phyloP scores from a whole-genome alignment of 2,888 invertebrate species.

The Heterodera filipjevi region DNA sequence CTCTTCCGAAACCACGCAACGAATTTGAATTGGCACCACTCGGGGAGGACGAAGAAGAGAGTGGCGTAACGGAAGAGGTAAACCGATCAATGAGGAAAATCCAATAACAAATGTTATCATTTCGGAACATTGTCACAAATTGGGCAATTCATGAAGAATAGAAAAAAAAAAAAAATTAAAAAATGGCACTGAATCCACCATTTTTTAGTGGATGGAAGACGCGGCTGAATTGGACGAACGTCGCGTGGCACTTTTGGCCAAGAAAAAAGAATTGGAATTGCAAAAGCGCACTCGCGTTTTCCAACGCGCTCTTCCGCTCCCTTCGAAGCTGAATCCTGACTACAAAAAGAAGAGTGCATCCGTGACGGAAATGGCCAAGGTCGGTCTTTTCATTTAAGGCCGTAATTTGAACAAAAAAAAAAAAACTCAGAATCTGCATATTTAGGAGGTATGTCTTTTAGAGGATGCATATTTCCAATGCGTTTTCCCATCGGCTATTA shows the following conservation, averaged over 20 bases:
- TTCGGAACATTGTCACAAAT: too few relatives aligned
- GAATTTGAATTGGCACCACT: constrained; percentile 98
- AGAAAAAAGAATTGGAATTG: constrained; percentile 60
- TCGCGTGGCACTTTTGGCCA: constrained; percentile 64
- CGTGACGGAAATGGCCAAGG: constrained; percentile 48
- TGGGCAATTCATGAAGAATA: too few relatives aligned
- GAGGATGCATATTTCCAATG: too few relatives aligned
- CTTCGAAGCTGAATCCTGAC: constrained; percentile 54
- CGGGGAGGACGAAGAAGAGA: constrained; percentile 69
- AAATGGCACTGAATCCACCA: neutral
- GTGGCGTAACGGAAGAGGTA: constrained; percentile 37
- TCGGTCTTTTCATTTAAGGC: constrained; percentile 27
- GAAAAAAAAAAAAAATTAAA: too few relatives aligned
- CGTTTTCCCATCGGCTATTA: too few relatives aligned
- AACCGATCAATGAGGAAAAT: too few relatives aligned
- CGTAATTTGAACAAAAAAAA: too few relatives aligned
- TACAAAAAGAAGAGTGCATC: constrained; percentile 49
- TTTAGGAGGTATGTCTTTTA: too few relatives aligned
- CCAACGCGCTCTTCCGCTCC: constrained; percentile 57
- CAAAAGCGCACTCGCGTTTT: constrained; percentile 47
- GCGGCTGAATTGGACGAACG: constrained; percentile 58
- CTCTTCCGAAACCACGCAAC: constrained; percentile 87
- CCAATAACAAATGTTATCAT: too few relatives aligned
- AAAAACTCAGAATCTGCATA: too few relatives aligned
- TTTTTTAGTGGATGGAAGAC: constrained; percentile 59